phyloP scores from a whole-genome alignment of 2,113 vertebrate species.

The Laticauda laticaudata region DNA sequence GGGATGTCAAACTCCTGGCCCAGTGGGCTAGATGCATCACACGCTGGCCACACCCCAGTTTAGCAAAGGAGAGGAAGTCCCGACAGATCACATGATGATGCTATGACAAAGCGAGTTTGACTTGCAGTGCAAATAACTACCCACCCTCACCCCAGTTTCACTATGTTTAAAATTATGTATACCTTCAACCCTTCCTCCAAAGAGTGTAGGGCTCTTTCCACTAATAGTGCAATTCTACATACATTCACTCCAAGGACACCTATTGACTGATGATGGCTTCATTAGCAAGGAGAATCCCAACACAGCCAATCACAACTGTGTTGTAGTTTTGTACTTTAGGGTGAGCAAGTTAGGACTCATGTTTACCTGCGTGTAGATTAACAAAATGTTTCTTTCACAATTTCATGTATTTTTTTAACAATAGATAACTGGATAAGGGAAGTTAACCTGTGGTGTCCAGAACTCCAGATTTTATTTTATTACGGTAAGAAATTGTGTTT shows the following conservation, averaged over 20 bases:
- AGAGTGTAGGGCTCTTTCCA: neutral
- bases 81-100: too few species aligned
- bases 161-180: neutral
- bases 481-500: constrained; percentile 78
- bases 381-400: neutral
- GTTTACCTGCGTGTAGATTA: neutral
- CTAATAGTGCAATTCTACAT: neutral
- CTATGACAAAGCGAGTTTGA: too few species aligned
- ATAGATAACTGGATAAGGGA: constrained; percentile 98
- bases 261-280: neutral
- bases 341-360: neutral
- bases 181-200: neutral
- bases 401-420: constrained; percentile 42
- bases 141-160: neutral
- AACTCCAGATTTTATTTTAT: constrained; percentile 86
- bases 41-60: too few species aligned
- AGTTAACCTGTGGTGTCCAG: constrained; percentile 89
- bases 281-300: neutral
- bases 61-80: too few species aligned
- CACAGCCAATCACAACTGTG: neutral
- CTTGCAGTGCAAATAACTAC: neutral
- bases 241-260: neutral
- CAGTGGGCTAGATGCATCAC: too few species aligned
- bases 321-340: neutral
- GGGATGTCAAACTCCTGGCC: too few species aligned